A percentile compares a stretch with the other conserved stretches of the same genome.
phyloP scores from a whole-genome alignment of 2,888 invertebrate species.

The Bhutanitis thaidina region DNA sequence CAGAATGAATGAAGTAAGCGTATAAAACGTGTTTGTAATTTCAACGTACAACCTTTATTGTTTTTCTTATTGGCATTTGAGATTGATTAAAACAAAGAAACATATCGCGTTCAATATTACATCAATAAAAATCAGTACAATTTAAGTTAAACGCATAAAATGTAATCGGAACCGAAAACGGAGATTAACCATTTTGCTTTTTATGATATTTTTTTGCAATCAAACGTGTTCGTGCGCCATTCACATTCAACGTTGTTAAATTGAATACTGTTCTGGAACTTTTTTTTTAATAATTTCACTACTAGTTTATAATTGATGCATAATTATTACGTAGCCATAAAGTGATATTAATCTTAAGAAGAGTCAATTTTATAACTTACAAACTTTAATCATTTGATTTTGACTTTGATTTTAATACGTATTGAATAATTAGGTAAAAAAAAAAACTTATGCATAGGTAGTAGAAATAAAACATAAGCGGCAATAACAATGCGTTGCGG shows the following conservation, averaged over 20 bases:
- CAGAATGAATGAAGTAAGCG: conserved; percentile 9
- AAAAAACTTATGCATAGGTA: no score
- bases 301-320: no score
- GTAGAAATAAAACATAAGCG: not conserved
- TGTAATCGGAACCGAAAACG: conserved; percentile 7
- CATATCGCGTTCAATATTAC: not conserved
- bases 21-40: not conserved
- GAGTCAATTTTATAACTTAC: no score
- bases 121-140: conserved; percentile 1
- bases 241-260: no score
- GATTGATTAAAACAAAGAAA: not conserved
- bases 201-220: no score
- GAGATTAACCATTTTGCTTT: no score
- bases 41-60: not conserved
- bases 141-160: not conserved
- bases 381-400: no score
- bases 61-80: not conserved
- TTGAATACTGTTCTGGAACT: no score
- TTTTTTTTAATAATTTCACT: no score
- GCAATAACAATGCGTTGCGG: conserved; percentile 1
- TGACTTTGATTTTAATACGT: no score
- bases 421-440: no score
- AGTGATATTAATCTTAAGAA: no score
- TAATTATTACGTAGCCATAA: not conserved
- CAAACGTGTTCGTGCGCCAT: not conserved